Evolutionary conservation across 1,140 invertebrate species (phyloP).

Genomic region (Caenorhabditis inopinata): DNA sequence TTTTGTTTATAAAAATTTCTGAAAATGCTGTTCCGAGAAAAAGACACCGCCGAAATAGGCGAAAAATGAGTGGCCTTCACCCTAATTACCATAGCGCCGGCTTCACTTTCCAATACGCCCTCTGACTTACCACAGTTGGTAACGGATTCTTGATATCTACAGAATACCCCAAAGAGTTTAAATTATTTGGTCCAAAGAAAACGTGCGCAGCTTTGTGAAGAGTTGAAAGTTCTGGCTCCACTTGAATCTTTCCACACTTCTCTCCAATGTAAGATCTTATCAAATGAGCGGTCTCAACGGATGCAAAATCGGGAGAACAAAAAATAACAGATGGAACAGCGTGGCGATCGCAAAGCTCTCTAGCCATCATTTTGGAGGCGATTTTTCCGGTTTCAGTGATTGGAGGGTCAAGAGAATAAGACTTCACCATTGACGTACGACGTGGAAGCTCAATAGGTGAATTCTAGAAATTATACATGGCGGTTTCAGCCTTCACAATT

Average conservation of each 20-base stretch:
- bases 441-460: background rate
- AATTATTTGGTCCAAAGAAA: background rate
- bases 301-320: conserved; percentile 10
- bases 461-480: background rate
- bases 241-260: background rate
- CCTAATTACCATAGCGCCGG: too few species aligned
- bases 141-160: background rate
- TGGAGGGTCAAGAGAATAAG: background rate
- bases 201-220: conserved; percentile 10
- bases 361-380: background rate
- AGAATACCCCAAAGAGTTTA: background rate
- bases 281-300: conserved; percentile 20
- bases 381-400: conserved; percentile 11
- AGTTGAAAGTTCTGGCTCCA: background rate
- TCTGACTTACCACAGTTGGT: background rate
- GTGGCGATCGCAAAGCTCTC: conserved; percentile 7
- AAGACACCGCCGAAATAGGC: too few species aligned
- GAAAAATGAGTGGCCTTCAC: too few species aligned
- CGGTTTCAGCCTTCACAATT: too few species aligned
- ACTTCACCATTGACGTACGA: background rate
- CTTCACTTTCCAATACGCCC: too few species aligned
- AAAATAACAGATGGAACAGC: background rate
- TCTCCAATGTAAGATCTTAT: conserved; percentile 17
- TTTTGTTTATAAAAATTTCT: too few species aligned
- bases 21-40: too few species aligned